phyloP scores from a whole-genome alignment of 1,140 invertebrate species.

The Sycophaga agraensis region DNA sequence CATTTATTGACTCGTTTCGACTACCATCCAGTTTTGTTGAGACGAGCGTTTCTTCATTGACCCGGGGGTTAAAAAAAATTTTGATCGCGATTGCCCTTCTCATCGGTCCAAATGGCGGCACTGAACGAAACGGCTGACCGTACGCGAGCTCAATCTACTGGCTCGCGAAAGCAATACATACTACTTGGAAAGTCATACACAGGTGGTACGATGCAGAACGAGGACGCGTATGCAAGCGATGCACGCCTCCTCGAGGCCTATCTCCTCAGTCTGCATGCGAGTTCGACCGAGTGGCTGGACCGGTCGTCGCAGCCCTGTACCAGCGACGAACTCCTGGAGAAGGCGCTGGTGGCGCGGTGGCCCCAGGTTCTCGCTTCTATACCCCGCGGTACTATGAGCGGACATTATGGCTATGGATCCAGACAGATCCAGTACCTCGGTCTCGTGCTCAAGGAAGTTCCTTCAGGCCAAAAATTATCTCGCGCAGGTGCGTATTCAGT shows the following conservation, averaged over 20 bases:
- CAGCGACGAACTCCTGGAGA: slow-evolving; percentile 35
- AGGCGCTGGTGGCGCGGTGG: slow-evolving; percentile 40
- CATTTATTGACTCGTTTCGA: too few relatives aligned
- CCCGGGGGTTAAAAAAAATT: too few relatives aligned
- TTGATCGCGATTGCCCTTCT: too few relatives aligned
- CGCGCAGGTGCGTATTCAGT: slow-evolving; percentile 39
- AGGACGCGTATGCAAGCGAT: slow-evolving; percentile 41
- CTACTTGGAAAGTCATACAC: too few relatives aligned
- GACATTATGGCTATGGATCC: slow-evolving; percentile 44
- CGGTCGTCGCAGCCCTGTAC: not conserved
- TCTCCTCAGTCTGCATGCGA: slow-evolving; percentile 34
- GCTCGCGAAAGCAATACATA: too few relatives aligned
- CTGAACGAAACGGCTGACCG: too few relatives aligned
- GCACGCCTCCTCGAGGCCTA: slow-evolving; percentile 39
- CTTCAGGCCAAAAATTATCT: slow-evolving; percentile 33
- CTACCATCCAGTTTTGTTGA: too few relatives aligned
- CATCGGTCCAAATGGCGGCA: too few relatives aligned
- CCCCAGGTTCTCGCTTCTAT: slow-evolving; percentile 37
- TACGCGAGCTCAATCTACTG: too few relatives aligned
- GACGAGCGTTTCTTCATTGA: too few relatives aligned
- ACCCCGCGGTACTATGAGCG: slow-evolving; percentile 35
- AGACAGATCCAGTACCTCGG: slow-evolving; percentile 56
- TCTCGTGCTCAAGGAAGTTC: slow-evolving; percentile 40
- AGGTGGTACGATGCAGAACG: slow-evolving; percentile 41
- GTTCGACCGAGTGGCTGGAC: slow-evolving; percentile 26